phyloP scores from a whole-genome alignment of 2,113 vertebrate species.

The Pristiophorus japonicus region DNA sequence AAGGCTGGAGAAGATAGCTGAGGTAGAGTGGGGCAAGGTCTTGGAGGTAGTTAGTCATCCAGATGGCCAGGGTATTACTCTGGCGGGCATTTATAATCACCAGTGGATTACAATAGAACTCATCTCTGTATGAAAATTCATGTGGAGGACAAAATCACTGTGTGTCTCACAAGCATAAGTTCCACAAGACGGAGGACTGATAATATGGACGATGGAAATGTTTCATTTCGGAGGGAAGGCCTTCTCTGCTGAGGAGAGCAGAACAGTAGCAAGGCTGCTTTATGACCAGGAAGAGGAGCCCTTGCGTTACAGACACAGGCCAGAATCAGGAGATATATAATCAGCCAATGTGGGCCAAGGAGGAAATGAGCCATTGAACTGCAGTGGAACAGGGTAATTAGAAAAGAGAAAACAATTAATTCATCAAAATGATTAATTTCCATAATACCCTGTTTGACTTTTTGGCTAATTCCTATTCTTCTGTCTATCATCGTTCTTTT shows the following conservation, averaged over 20 bases:
- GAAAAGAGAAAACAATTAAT: not conserved
- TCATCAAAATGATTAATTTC: conserved; percentile 24
- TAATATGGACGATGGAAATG: too few species aligned
- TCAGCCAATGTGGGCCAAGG: not conserved
- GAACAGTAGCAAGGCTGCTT: too few species aligned
- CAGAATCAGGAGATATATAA: not conserved
- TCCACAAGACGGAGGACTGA: too few species aligned
- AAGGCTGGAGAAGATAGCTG: not conserved
- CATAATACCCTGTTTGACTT: not conserved
- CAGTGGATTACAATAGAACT: too few species aligned
- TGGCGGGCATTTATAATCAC: not conserved
- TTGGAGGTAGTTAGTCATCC: not conserved
- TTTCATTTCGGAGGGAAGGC: too few species aligned
- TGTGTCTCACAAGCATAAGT: too few species aligned
- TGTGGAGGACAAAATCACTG: too few species aligned
- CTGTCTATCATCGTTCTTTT: not conserved
- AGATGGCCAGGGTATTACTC: not conserved
- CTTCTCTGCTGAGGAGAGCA: too few species aligned
- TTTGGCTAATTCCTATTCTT: not conserved
- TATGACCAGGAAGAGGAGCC: not conserved
- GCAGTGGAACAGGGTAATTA: not conserved
- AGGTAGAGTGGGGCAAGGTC: not conserved
- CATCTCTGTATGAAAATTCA: too few species aligned
- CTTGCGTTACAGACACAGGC: not conserved
- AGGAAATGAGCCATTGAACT: not conserved